phyloP scores from a whole-genome alignment of 2,113 vertebrate species.

The Poecilia latipinna region DNA sequence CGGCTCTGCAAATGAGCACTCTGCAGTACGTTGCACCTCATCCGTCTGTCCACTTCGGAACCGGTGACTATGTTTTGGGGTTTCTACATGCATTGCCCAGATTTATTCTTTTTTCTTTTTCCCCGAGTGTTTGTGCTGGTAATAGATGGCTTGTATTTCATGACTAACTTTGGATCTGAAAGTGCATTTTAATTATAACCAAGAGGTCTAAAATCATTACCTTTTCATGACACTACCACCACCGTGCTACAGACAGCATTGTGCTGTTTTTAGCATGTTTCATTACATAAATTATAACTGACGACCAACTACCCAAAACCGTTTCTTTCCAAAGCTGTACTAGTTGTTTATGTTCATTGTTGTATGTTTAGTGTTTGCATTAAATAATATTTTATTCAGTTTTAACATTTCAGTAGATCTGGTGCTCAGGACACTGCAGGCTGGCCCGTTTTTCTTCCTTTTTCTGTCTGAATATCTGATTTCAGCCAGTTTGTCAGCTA shows the following conservation, averaged over 20 bases:
- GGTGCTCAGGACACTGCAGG: not conserved
- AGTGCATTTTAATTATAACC: not conserved
- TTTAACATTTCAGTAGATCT: not conserved
- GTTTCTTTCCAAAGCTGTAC: too few relatives aligned
- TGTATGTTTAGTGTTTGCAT: not conserved
- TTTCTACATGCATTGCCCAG: not conserved
- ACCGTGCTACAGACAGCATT: not conserved
- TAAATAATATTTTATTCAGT: not conserved
- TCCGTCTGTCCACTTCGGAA: conserved; percentile 31
- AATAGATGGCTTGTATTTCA: not conserved
- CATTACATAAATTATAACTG: too few relatives aligned
- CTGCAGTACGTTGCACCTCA: conserved; percentile 41
- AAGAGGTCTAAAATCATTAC: not conserved
- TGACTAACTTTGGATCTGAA: not conserved
- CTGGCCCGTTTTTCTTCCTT: not conserved
- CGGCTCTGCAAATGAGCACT: conserved; percentile 53
- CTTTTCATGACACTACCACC: not conserved
- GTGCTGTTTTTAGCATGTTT: too few relatives aligned
- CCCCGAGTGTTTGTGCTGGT: not conserved
- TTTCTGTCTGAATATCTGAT: not conserved
- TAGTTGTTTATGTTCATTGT: not conserved
- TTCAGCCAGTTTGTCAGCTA: not conserved
- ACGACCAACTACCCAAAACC: too few relatives aligned
- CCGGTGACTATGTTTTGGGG: conserved; percentile 11
- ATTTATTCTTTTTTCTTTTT: not conserved